Evolutionary conservation across 2,888 invertebrate species (phyloP).

Genomic region (Aromia moschata): DNA sequence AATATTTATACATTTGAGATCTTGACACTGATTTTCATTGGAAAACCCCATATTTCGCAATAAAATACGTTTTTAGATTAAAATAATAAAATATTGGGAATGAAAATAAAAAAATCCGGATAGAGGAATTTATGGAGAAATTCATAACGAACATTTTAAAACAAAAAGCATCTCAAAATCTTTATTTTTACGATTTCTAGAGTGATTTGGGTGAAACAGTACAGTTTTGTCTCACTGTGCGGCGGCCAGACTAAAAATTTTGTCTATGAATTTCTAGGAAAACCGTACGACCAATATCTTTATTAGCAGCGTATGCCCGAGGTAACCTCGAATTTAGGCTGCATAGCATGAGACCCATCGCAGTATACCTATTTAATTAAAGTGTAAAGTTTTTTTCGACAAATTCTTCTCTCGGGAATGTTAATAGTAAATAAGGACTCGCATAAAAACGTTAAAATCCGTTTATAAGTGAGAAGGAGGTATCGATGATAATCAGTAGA

Average conservation of each 20-base stretch:
- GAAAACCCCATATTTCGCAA: no score
- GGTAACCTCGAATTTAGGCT: neutral
- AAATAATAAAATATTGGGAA: no score
- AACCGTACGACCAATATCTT: conserved; percentile 1
- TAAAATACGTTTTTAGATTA: no score
- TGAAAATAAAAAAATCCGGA: no score
- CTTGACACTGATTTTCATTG: no score
- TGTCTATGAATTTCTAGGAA: neutral
- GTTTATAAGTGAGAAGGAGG: conserved; percentile 8
- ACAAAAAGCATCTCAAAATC: no score
- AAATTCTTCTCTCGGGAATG: conserved; percentile 15
- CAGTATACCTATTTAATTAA: conserved; percentile 17
- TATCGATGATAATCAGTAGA: conserved; percentile 1
- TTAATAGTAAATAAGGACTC: conserved; percentile 15
- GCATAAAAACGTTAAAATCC: conserved; percentile 13
- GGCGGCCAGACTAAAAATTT: neutral
- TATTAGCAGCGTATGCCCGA: neutral
- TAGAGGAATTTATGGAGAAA: no score
- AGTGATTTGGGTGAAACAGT: no score
- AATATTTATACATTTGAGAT: no score
- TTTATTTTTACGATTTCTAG: no score
- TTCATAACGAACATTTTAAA: no score
- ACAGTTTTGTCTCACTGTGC: no score
- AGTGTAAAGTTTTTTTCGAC: conserved; percentile 17
- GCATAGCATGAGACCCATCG: neutral